A percentile compares a stretch with the other conserved stretches of the same genome.
Conservation (phyloP, 2,888 invertebrate genomes). For the Lithophane semibrunnea region DNA sequence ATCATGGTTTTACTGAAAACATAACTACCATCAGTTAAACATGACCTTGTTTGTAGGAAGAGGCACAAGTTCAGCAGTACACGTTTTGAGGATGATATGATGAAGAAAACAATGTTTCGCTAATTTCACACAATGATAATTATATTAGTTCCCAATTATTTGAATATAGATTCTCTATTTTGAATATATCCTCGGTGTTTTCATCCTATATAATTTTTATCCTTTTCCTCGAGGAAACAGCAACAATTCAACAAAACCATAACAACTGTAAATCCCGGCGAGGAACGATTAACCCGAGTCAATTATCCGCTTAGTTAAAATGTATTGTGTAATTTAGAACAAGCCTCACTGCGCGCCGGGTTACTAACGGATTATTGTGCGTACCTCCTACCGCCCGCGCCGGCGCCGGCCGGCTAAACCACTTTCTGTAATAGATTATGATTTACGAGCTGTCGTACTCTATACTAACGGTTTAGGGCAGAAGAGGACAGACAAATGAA, state of each 20-base stretch:
- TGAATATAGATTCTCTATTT: neutral
- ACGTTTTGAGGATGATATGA: too few relatives aligned
- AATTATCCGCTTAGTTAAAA: constrained; percentile 58
- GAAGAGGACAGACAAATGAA: constrained; percentile 21
- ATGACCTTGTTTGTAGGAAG: neutral
- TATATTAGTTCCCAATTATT: neutral
- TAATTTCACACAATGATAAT: neutral
- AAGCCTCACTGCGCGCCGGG: constrained; percentile 18
- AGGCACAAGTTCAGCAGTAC: neutral
- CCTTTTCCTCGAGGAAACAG: neutral
- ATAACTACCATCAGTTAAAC: neutral
- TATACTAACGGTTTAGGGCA: constrained; percentile 3
- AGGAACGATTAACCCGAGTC: constrained; percentile 46
- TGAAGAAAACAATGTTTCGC: neutral
- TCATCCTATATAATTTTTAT: neutral
- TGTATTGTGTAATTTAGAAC: constrained; percentile 51
- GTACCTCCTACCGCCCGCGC: neutral
- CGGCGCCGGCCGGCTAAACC: constrained; percentile 30
- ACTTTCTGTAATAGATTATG: constrained; percentile 61
- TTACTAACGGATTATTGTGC: constrained; percentile 34
- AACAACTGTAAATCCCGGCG: constrained; percentile 43
- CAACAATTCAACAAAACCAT: constrained; percentile 35
- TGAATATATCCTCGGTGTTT: neutral
- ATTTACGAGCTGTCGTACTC: constrained; percentile 53
- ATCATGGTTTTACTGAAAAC: neutral